Conservation (phyloP, 1,140 invertebrate species). For the Papilio helenus region DNA sequence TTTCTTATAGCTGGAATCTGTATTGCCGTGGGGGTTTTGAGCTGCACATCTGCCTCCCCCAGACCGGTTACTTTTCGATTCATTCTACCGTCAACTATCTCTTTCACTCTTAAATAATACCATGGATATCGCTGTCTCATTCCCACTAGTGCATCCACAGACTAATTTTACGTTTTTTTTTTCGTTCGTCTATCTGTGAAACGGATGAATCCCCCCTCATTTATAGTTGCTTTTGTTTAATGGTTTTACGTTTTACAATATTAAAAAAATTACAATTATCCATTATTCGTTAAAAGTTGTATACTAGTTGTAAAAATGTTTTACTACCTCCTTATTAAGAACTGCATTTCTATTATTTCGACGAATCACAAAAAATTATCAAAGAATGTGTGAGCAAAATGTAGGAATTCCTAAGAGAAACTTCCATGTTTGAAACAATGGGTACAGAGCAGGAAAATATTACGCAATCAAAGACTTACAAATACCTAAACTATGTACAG, state of each 20-base stretch:
- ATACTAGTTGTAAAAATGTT: not conserved
- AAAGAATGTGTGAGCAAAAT: not conserved
- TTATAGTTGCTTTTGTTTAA: constrained; percentile 50
- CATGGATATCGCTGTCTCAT: constrained; percentile 49
- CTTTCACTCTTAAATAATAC: constrained; percentile 66
- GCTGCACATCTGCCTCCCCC: constrained; percentile 74
- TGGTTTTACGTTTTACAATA: constrained; percentile 44
- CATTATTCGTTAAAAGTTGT: not conserved
- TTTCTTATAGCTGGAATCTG: constrained; percentile 77
- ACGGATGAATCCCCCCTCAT: constrained; percentile 52
- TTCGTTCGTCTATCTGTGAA: constrained; percentile 69
- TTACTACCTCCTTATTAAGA: not conserved
- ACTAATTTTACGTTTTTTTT: constrained; percentile 84
- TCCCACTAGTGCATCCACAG: constrained; percentile 68
- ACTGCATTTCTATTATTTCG: not conserved
- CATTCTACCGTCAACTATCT: constrained; percentile 75
- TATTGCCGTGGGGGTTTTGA: constrained; percentile 73
- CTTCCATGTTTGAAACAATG: constrained; percentile 32
- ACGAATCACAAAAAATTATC: not conserved
- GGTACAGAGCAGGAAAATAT: constrained; percentile 8
- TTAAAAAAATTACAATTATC: not conserved
- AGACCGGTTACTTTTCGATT: constrained; percentile 81
- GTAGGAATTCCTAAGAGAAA: constrained; percentile 33
- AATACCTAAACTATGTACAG: not conserved
- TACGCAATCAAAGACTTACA: constrained; percentile 11